Base-by-base conservation (phyloP, 1,140 invertebrate species). In the Brachystomella parvula region DNA sequence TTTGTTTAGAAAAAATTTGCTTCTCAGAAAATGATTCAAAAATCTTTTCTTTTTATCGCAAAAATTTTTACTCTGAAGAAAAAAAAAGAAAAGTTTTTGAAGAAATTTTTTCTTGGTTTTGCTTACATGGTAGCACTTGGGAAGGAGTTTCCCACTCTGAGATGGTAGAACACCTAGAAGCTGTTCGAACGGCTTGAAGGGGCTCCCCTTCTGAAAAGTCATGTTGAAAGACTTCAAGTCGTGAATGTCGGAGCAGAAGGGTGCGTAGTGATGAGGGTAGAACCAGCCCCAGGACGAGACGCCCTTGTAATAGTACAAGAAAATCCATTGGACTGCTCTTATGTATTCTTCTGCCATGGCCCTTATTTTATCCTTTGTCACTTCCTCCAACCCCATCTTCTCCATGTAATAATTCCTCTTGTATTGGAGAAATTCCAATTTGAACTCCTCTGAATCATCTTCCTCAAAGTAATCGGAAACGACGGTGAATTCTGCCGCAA, bases 221-320 rank as follows among this genome's bases (percentile, higher is more conserved):
- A 89, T 78, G 72, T 87, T 77, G 15, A 47, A 21, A 60, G 84
- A 81, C 15, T 73, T 74, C 73, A 97, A 94, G 65, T 87, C 84
- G 70, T 85, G 87, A 30, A 98, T 85, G 77, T 98, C 96, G 6
- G 93, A 96, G 56, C 97, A 90, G 75, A 89, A 97, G 0, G 95
- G 95, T 0, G 94, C 89, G 79, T 98, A 98, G 77, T 98, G 94
- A 75, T 92, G 89, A 0, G 93, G 94, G 78, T 96, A 98, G 78
- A 85, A 98, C 95, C 95, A 99, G 26, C 91, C 92, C 96, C 96
- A 99, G 1, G 92, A 96, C 33, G 88, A 88, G 57, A 94, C 92
- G 29, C 96, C 95, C 72, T 94, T 87, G 78, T 96, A 98, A 77
- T 99, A 99, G 78, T 98, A 98, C 75, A 89, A 83, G 2, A 98